Conservation (phyloP, 2,113 vertebrate genomes). For the Tauraco erythrolophus region DNA sequence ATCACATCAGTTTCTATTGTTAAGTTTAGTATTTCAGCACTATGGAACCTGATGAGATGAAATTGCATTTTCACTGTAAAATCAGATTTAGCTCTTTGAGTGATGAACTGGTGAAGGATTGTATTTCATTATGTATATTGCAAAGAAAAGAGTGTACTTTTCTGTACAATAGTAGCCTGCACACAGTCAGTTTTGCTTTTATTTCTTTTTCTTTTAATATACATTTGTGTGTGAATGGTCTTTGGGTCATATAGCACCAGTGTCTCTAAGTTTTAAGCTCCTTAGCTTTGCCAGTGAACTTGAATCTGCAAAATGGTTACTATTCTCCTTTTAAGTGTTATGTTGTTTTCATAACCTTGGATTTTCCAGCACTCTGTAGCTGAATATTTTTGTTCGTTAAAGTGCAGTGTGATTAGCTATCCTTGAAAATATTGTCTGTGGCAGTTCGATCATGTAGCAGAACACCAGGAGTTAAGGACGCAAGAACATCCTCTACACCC, state of each 20-base stretch:
- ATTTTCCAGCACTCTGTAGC: background rate
- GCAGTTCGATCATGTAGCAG: background rate
- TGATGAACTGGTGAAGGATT: conserved; percentile 40
- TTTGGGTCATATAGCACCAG: background rate
- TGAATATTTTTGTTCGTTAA: conserved; percentile 1
- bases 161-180: background rate
- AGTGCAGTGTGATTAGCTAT: background rate
- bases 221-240: background rate
- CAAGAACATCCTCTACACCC: background rate
- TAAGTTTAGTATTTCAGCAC: conserved; percentile 37
- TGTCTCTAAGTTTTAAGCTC: background rate
- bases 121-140: conserved; percentile 31
- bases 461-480: background rate
- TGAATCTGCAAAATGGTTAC: background rate
- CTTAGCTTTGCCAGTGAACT: background rate
- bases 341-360: background rate
- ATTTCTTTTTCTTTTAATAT: background rate
- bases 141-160: conserved; percentile 15
- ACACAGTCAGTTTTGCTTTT: background rate
- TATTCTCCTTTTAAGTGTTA: background rate
- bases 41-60: conserved; percentile 48
- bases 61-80: conserved; percentile 58
- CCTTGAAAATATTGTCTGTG: conserved; percentile 18
- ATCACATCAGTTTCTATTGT: conserved; percentile 44
- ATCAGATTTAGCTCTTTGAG: conserved; percentile 60